Percentiles rank a stretch among this genome's conserved stretches.
These are phyloP conservation scores for Pelagia noctiluca DNA, from an alignment of 30 jellyfish, hydroid and myxozoan genomes.

Conservation along the genomic window DNA sequence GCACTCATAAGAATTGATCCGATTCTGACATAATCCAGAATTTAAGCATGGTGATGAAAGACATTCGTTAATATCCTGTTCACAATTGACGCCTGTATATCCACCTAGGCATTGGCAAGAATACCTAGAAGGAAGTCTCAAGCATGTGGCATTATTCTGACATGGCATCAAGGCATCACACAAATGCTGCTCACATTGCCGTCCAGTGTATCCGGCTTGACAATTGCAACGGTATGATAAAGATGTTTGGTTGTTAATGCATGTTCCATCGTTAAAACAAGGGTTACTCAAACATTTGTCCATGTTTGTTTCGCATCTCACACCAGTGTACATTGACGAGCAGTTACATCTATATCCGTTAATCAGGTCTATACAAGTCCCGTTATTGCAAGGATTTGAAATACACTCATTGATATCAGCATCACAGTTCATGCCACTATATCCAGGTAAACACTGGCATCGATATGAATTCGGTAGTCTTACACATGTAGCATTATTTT, in stretches of 20 bases:
- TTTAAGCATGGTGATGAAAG: slow-evolving; percentile 57
- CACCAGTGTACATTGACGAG: slow-evolving; percentile 77
- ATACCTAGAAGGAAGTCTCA: slow-evolving; percentile 57
- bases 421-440: slow-evolving; percentile 74
- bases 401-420: slow-evolving; percentile 66
- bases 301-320: slow-evolving; percentile 65
- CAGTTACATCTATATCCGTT: slow-evolving; percentile 78
- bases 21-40: slow-evolving; percentile 55
- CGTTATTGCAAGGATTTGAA: slow-evolving; percentile 67
- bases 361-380: slow-evolving; percentile 72
- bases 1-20: slow-evolving; percentile 39
- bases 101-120: slow-evolving; percentile 76
- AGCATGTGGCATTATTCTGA: slow-evolving; percentile 78
- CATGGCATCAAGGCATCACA: slow-evolving; percentile 74
- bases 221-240: slow-evolving; percentile 74
- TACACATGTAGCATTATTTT: slow-evolving; percentile 61
- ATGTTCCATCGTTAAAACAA: slow-evolving; percentile 76
- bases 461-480: slow-evolving; percentile 54
- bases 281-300: slow-evolving; percentile 75
- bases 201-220: slow-evolving; percentile 71
- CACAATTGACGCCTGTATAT: slow-evolving; percentile 67
- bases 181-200: slow-evolving; percentile 67
- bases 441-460: slow-evolving; percentile 80
- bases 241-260: slow-evolving; percentile 51
- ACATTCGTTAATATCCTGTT: slow-evolving; percentile 60